phyloP scores from a whole-genome alignment of 1,140 invertebrate genomes.

The Leptopilina boulardi region DNA sequence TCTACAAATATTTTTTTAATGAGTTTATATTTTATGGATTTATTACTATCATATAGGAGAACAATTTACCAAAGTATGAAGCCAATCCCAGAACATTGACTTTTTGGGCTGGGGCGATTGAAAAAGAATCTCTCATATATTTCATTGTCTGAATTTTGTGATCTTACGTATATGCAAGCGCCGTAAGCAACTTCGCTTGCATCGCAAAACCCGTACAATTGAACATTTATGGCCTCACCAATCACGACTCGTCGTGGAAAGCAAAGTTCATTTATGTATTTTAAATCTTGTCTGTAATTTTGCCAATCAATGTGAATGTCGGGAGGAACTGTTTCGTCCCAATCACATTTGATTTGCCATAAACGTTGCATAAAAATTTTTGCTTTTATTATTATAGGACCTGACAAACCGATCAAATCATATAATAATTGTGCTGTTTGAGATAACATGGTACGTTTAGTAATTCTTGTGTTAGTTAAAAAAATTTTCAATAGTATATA shows the following conservation, averaged over 20 bases:
- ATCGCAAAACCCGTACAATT: conserved; percentile 33
- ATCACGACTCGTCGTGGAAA: not conserved
- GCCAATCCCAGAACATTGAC: no score
- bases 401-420: not conserved
- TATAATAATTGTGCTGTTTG: not conserved
- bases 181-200: not conserved
- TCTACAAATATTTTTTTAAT: no score
- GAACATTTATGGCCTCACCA: not conserved
- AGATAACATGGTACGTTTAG: not conserved
- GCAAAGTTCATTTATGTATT: not conserved
- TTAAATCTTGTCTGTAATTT: not conserved
- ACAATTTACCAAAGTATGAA: no score
- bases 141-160: not conserved
- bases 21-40: no score
- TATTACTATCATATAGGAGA: no score
- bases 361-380: not conserved
- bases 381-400: not conserved
- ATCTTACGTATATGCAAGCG: conserved; percentile 21
- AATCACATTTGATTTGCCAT: not conserved
- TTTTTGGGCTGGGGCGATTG: no score
- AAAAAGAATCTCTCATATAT: no score
- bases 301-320: not conserved
- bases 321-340: not conserved
- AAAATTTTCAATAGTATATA: not conserved
- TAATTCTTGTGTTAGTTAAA: not conserved